Conservation (phyloP, 2,888 invertebrate species). For the Trilocha varians region DNA sequence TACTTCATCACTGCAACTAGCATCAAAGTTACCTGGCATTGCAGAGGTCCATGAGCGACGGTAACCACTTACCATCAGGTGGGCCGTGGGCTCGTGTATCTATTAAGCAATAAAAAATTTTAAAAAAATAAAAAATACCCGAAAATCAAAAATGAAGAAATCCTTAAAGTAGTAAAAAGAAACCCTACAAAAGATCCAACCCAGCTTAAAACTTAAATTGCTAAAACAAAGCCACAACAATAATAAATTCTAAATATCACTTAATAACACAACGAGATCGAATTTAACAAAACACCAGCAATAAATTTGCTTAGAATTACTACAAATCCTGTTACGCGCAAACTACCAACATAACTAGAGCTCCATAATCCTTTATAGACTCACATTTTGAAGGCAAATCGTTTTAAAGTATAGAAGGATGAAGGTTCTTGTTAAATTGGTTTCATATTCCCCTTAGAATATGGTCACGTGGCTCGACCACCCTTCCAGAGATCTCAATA, state of each 20-base stretch:
- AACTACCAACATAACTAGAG: conserved; percentile 26
- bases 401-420: conserved; percentile 9
- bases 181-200: no score
- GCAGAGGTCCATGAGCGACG: no score
- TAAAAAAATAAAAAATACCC: no score
- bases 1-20: no score
- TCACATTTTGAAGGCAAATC: conserved; percentile 3
- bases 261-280: conserved; percentile 51
- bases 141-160: no score
- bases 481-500: conserved; percentile 43
- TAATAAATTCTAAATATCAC: conserved; percentile 50
- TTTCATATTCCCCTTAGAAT: conserved; percentile 31
- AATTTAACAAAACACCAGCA: conserved; percentile 43
- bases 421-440: conserved; percentile 28
- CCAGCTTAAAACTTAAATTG: no score
- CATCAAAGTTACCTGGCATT: no score
- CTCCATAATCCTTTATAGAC: conserved; percentile 10
- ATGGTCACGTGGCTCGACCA: conserved; percentile 49
- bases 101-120: no score
- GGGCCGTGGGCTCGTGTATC: no score
- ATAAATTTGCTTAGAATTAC: conserved; percentile 68
- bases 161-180: no score
- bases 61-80: no score
- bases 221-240: background rate
- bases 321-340: conserved; percentile 36